A percentile compares a stretch with the other conserved stretches of the same genome.
These are phyloP conservation scores for Poecilia velifera DNA, from an alignment of 2,797 vertebrate genomes.

Conservation along the genomic window DNA sequence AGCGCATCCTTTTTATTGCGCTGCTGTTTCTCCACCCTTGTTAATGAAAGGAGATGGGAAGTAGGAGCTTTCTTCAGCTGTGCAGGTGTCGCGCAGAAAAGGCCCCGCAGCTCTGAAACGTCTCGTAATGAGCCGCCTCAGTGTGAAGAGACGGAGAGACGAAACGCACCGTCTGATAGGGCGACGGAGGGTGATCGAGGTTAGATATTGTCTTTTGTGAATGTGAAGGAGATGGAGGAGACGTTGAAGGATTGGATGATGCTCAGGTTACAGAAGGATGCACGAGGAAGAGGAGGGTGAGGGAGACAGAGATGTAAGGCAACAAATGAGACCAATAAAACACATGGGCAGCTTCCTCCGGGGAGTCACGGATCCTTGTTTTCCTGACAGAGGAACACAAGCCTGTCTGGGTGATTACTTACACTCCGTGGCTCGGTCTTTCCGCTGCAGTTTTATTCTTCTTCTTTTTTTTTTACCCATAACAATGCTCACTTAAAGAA, in stretches of 20 bases:
- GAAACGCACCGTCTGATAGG: conserved; percentile 29
- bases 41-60: conserved; percentile 46
- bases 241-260: conserved; percentile 51
- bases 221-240: conserved; percentile 24
- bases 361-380: conserved; percentile 69
- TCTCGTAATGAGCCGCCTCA: conserved; percentile 63
- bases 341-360: conserved; percentile 56
- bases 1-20: conserved; percentile 20
- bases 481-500: conserved; percentile 38
- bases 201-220: conserved; percentile 32
- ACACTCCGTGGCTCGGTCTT: conserved; percentile 37
- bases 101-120: conserved; percentile 49
- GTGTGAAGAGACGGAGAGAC: conserved; percentile 13
- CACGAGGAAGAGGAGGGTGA: conserved; percentile 35
- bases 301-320: conserved; percentile 61
- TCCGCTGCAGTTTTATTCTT: conserved; percentile 42
- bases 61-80: conserved; percentile 26
- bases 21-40: conserved; percentile 44
- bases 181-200: conserved; percentile 42
- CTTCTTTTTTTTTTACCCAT: conserved; percentile 18
- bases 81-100: conserved; percentile 50
- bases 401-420: conserved; percentile 63
- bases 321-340: conserved; percentile 74
- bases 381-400: conserved; percentile 61
- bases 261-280: conserved; percentile 41